Base-by-base conservation (phyloP, 2,888 invertebrate species). In the Dexiosoma caninum region DNA sequence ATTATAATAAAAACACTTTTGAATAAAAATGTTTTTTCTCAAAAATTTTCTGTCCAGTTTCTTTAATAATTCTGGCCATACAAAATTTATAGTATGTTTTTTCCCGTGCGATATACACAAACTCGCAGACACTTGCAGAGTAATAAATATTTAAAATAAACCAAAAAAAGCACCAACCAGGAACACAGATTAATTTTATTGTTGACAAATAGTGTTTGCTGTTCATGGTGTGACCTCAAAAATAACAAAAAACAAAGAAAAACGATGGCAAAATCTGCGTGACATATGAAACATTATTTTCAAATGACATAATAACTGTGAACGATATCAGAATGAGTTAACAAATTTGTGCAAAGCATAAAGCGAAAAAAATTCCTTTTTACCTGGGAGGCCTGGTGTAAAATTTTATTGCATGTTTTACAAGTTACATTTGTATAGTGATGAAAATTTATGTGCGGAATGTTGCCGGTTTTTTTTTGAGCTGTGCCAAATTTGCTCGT, bases 201-300 rank as follows among this genome's bases (percentile, higher is more conserved):
- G 76, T 77, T 81, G 77, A 77, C 76, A 81, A 67, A 77, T 69
- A 57, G 60, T 76, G 64, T 77, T 74, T 66, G 69, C 46, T 66
- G 60, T 59, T 64, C 53, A 40, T 67, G 21, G 23, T 14, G 12
- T 64, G 75, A 51, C 59, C 57, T 64, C 71, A 66, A 46, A 53
- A 40, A 14, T 21, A 44, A 16, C 44, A 30, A 49, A 51, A 7
- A 44, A 55, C 16, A 27, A 37, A 7, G 21, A 16, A 30, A 40
- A 46, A 21, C 12, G 10, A 21, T 12, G 46, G 27, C 12, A 46
- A 74, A 60, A 78, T 60, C 57, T 74, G 78, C 55, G 9, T 75
- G 66, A 60, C 66, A 71, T 66, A 71, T 69, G 72, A 55, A 64
- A 62, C 42, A 64, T 40, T 55, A 14, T 71, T 55, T 46, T 59